These are phyloP conservation scores for Lysandra coridon DNA, from an alignment of 2,888 invertebrate species.

Conservation along the genomic window DNA sequence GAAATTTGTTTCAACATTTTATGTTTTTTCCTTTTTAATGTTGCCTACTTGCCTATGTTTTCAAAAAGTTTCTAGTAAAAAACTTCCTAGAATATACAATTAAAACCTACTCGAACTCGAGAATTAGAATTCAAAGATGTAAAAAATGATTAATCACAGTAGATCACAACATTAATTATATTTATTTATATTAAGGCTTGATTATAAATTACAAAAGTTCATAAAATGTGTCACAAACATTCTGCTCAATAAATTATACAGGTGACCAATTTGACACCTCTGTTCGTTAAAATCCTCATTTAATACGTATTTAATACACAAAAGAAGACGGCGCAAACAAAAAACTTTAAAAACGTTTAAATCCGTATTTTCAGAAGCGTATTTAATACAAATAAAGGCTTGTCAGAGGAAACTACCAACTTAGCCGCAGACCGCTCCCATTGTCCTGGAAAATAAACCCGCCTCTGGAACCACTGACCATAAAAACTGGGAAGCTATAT, in stretches of 20 bases:
- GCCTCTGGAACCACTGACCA: slow-evolving; percentile 54
- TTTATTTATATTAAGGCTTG: no score
- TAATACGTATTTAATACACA: neutral
- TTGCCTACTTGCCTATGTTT: no score
- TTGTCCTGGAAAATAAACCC: slow-evolving; percentile 57
- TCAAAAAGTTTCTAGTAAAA: no score
- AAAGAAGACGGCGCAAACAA: neutral
- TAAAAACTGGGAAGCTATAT: slow-evolving; percentile 48
- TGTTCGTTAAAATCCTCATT: neutral
- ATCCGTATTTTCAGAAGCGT: slow-evolving; percentile 22
- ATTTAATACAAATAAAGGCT: slow-evolving; percentile 35
- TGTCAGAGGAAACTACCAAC: slow-evolving; percentile 38
- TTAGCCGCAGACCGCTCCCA: slow-evolving; percentile 38
- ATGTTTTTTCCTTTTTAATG: neutral
- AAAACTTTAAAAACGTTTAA: slow-evolving; percentile 22
- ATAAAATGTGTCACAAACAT: no score
- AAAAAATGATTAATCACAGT: no score
- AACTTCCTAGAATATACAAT: no score
- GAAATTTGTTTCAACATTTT: neutral
- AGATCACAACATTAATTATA: no score
- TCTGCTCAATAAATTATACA: no score
- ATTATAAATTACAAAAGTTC: no score
- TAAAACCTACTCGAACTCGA: no score
- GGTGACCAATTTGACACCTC: neutral
- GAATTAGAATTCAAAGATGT: no score